Evolutionary conservation across 2,797 vertebrate species (phyloP), one percentile per base, ranked within the genome.

Genomic region (Enteromius paludinosus): DNA sequence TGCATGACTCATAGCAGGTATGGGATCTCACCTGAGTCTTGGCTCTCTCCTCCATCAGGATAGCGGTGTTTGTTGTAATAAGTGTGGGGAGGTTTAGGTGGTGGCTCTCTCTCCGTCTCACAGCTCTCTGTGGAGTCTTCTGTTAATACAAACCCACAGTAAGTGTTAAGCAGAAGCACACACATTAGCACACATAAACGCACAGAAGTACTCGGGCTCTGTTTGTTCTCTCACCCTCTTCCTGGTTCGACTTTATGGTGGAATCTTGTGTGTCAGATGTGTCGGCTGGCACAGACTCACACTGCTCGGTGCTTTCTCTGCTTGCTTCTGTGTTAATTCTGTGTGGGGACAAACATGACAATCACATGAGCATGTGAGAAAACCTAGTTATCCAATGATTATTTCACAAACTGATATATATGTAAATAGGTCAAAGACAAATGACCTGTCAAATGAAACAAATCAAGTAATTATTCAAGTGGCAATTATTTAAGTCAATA

Each of bases 81-180:
- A 0, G 91, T 93, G 90, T 93, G 93, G 3, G 93, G 93, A 9
- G 94, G 93, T 84, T 95, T 95, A 12, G 93, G 92, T 2, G 93
- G 94, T 20, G 91, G 89, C 0, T 78, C 86, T 2, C 66, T 81
- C 76, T 90, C 89, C 0, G 64, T 47, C 66, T 87, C 83, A 4
- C 64, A 78, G 65, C 65, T 85, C 62, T 89, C 87, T 17, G 43
- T 85, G 74, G 73, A 84, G 72, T 62, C 86, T 87, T 41, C 73
- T 74, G 73, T 59, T 77, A 45, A 43, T 80, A 73, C n/a, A 9
- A 78, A 68, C 15, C 11, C 25, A 17, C n/a, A 8, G 70, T 80
- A 68, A 73, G 65, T 43, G 70, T 72, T 61, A 30, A 62, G 38
- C 38, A 79, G 41, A 84, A 33, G 23, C 61, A 64, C n/a, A 56